phyloP scores from a whole-genome alignment of 2,113 vertebrate genomes.

The Limanda limanda region DNA sequence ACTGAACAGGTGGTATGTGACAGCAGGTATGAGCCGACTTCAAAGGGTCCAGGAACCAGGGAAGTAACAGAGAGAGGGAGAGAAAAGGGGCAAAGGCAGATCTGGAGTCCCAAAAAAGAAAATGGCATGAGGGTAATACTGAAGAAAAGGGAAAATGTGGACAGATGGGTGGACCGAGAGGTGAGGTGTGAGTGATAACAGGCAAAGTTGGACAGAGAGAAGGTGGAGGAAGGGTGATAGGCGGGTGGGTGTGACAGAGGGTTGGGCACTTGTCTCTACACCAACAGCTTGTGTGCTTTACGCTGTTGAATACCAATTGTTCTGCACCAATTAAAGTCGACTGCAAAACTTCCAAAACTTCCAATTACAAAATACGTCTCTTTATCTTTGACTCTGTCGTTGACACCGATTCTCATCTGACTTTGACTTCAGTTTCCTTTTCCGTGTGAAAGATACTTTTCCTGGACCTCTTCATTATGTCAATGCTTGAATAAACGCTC shows the following conservation, averaged over 20 bases:
- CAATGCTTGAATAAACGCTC: neutral
- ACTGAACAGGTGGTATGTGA: slow-evolving; percentile 78
- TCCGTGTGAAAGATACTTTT: neutral
- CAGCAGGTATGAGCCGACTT: slow-evolving; percentile 77
- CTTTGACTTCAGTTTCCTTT: slow-evolving; percentile 3
- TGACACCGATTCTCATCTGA: neutral
- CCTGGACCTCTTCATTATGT: neutral
- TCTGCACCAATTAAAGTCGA: slow-evolving; percentile 41
- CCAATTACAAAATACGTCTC: slow-evolving; percentile 26
- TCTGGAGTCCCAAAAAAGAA: slow-evolving; percentile 10
- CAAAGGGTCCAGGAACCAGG: slow-evolving; percentile 65
- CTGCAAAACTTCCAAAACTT: slow-evolving; percentile 35
- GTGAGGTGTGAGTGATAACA: slow-evolving; percentile 12
- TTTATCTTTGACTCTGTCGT: slow-evolving; percentile 24
- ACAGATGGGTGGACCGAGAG: neutral
- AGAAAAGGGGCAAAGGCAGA: slow-evolving; percentile 28
- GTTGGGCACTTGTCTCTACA: slow-evolving; percentile 48
- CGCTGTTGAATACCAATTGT: slow-evolving; percentile 67
- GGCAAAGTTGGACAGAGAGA: slow-evolving; percentile 17
- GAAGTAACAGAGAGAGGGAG: slow-evolving; percentile 18
- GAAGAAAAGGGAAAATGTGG: slow-evolving; percentile 4
- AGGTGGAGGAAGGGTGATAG: slow-evolving; percentile 15
- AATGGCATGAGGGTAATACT: neutral
- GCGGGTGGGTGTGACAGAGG: slow-evolving; percentile 20
- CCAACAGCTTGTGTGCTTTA: slow-evolving; percentile 65